Base-by-base conservation (phyloP, 2,113 vertebrate species). In the Protobothrops mucrosquamatus region DNA sequence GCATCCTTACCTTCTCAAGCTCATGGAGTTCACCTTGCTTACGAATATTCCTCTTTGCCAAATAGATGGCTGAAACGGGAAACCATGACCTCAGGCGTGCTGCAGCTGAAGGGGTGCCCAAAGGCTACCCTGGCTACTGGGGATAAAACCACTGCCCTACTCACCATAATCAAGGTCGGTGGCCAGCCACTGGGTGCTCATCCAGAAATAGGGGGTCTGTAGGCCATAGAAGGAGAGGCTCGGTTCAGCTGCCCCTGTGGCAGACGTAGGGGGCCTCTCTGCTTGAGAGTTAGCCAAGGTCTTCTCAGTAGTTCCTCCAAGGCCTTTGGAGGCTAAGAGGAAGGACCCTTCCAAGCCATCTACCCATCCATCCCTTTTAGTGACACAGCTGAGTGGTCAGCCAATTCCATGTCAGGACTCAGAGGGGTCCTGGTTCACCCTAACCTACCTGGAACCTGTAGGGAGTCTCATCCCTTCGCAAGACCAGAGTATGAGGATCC, bases 171-270 rank as follows among this genome's bases (percentile, higher is more conserved):
- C 98, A 90, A 99, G 96, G 95, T 99, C 99, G 0, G 98, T 97
- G 9, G 98, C 98, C 0, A 98, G 98, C 98, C 99, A 99, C 92
- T 98, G 97, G 54, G 98, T 98, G 61, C 98, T 99, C 8, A 96
- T 98, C 99, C 99, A 99, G 97, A 99, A 99, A 94, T 99, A 99
- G 0, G 99, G 99, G 0, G 98, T 99, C 99, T 99, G 95, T 81
- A 0, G 85, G 20, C 93, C 2, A 88, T 29, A 74, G n/a, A 93
- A 12, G 91, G n/a, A 93, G n/a, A 92, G 12, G 3, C 10, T 9
- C 15, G 6, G 54, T 52, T 94, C 94, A 90, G 90, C 55, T 0
- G 0, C 0, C 0, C 0, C 20, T 0, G 2, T 12, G 0, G 0
- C 90, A 89, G 91, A 48, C 10, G 69, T 20, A 0, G 22, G 59